These are phyloP conservation scores for Agelastica alni DNA, from an alignment of 2,888 invertebrate genomes.

Conservation along the genomic window DNA sequence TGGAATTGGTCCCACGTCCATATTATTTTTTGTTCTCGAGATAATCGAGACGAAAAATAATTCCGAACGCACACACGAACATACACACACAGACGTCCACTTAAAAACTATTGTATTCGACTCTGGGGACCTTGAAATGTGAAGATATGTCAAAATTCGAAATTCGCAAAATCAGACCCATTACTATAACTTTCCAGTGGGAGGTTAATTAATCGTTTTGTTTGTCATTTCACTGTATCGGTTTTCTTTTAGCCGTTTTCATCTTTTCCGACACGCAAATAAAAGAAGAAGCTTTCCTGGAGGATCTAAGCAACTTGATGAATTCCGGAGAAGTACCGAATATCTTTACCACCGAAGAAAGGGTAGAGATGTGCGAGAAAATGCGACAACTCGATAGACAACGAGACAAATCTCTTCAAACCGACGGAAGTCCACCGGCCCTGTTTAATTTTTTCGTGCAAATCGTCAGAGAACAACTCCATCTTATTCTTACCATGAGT, in stretches of 20 bases:
- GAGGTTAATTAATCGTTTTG: too few species aligned
- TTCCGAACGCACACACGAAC: too few species aligned
- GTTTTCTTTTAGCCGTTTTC: slow-evolving; percentile 69
- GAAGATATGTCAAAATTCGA: too few species aligned
- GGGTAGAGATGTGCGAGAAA: slow-evolving; percentile 88
- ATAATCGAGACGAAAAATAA: too few species aligned
- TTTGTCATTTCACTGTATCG: too few species aligned
- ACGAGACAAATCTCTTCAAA: slow-evolving; percentile 82
- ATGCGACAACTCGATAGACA: slow-evolving; percentile 90
- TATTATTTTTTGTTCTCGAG: too few species aligned
- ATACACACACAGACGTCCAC: too few species aligned
- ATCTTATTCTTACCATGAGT: slow-evolving; percentile 88
- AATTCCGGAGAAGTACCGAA: slow-evolving; percentile 95
- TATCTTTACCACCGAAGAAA: slow-evolving; percentile 83
- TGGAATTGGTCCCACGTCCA: too few species aligned
- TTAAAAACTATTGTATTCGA: too few species aligned
- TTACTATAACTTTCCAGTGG: too few species aligned
- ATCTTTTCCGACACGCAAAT: slow-evolving; percentile 92
- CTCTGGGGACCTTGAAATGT: too few species aligned
- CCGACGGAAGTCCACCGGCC: slow-evolving; percentile 89
- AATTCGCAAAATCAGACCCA: too few species aligned
- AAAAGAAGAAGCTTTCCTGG: slow-evolving; percentile 90
- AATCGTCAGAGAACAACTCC: slow-evolving; percentile 86
- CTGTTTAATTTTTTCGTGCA: slow-evolving; percentile 89
- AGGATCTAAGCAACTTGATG: slow-evolving; percentile 89